phyloP scores from a whole-genome alignment of 1,140 invertebrate species.

The Papilio aristodemus region DNA sequence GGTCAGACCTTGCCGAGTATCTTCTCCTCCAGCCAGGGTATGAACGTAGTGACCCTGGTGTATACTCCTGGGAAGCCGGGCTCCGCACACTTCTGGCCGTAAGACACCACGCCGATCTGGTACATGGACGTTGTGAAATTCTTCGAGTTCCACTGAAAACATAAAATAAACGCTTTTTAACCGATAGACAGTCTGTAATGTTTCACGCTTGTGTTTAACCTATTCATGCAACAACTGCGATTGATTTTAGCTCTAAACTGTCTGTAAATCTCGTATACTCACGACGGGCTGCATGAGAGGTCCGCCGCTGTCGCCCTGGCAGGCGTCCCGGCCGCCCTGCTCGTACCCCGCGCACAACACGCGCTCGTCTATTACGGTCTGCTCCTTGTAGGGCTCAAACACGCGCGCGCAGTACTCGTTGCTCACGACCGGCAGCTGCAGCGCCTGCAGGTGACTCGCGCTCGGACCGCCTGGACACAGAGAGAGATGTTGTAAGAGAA shows the following conservation, averaged over 20 bases:
- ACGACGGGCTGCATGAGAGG: constrained; percentile 85
- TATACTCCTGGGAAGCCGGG: constrained; percentile 90
- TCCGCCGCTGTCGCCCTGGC: constrained; percentile 93
- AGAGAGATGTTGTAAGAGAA: too few species aligned
- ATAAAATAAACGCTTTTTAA: not conserved
- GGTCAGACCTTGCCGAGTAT: constrained; percentile 39
- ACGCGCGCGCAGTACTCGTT: constrained; percentile 83
- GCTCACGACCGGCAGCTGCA: constrained; percentile 86
- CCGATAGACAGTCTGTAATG: too few species aligned
- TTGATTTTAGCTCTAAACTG: too few species aligned
- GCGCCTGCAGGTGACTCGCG: constrained; percentile 83
- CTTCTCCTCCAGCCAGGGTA: constrained; percentile 83
- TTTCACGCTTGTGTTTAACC: too few species aligned
- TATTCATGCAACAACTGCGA: too few species aligned
- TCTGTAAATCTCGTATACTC: too few species aligned
- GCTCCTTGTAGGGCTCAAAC: constrained; percentile 81
- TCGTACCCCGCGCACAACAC: constrained; percentile 89
- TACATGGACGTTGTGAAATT: constrained; percentile 57
- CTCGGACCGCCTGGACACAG: constrained; percentile 82
- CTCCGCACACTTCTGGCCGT: constrained; percentile 86
- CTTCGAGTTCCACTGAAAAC: constrained; percentile 51
- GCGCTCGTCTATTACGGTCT: constrained; percentile 83
- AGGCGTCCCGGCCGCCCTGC: constrained; percentile 89
- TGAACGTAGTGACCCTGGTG: constrained; percentile 84
- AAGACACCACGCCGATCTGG: constrained; percentile 87